Conservation (phyloP, 2,888 invertebrate genomes). For the Drosophila sordidula region DNA sequence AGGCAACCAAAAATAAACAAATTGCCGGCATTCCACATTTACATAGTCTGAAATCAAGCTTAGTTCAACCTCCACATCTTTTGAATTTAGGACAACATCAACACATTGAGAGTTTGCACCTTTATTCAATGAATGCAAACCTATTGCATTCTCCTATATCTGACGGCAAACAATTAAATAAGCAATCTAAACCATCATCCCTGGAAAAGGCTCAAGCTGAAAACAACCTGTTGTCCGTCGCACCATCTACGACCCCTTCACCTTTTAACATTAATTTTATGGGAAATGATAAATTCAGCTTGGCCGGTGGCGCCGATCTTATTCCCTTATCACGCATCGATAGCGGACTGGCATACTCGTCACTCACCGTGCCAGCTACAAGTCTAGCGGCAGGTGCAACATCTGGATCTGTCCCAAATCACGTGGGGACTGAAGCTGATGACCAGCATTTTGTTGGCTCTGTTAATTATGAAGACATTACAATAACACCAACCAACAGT, state of each 20-base stretch:
- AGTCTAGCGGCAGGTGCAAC: slow-evolving; percentile 67
- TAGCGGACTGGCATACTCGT: slow-evolving; percentile 71
- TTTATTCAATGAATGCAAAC: slow-evolving; percentile 13
- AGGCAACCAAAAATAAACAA: slow-evolving; percentile 5
- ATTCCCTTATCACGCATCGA: slow-evolving; percentile 72
- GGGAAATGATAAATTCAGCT: slow-evolving; percentile 67
- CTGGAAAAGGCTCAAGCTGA: slow-evolving; percentile 39
- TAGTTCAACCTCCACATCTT: slow-evolving; percentile 26
- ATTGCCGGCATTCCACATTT: neutral
- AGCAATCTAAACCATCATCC: slow-evolving; percentile 10
- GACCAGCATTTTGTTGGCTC: slow-evolving; percentile 27
- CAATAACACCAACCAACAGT: slow-evolving; percentile 57
- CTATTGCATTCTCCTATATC: neutral
- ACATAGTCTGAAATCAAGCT: slow-evolving; percentile 15
- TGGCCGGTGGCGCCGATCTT: slow-evolving; percentile 83
- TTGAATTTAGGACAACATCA: slow-evolving; percentile 1
- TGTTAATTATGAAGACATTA: slow-evolving; percentile 60
- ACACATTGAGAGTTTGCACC: slow-evolving; percentile 5
- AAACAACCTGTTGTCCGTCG: slow-evolving; percentile 4
- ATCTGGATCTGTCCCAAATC: slow-evolving; percentile 19
- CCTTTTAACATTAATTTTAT: slow-evolving; percentile 60
- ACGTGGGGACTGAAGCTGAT: neutral
- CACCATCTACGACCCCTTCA: slow-evolving; percentile 7
- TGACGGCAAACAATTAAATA: slow-evolving; percentile 38
- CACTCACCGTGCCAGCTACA: slow-evolving; percentile 66